Base-by-base conservation (phyloP, 2,113 vertebrate genomes). In the Hiodon alosoides region DNA sequence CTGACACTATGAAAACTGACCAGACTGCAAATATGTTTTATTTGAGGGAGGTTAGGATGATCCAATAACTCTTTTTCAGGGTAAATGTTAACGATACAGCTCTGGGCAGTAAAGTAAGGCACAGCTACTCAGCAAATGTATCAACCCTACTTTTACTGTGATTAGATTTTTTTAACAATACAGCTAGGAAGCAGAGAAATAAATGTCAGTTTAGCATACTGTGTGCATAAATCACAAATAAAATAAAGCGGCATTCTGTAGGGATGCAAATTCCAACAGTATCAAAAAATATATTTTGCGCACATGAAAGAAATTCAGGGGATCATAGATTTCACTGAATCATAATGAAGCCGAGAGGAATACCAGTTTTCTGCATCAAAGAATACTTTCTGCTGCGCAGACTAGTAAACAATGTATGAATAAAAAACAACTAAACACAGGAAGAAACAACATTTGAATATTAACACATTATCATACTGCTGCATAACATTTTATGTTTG, bases 291-390 rank as follows among this genome's bases (percentile, higher is more conserved):
- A 17, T n/a, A 52, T 58, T 57, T 53, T 16, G 17, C 50, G 7
- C 55, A 71, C 52, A 46, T 52, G 51, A 50, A 14, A 9, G 46
- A 46, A 5, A 10, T 51, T 50, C 5, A 5, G 9, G 52, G 31
- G 64, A 50, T 54, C 46, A 17, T 14, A 14, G 31, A 60, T 59
- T 48, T 59, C 17, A 14, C 16, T 60, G 55, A 71, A 70, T 70
- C 53, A 67, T 48, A 66, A 66, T 46, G 52, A 51, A 55, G 69
- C 51, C 52, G 11, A 48, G 57, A 59, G 11, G 53, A 71, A 52
- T 17, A 5, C 53, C 51, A 17, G 16, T 60, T 71, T 60, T 9
- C 58, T 14, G 5, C 48, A 71, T 71, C 70, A 71, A 71, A 71
- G 70, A 60, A 58, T 14, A 16, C 17, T 11, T 59, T 10, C 70